Base-by-base conservation (phyloP, 2,888 invertebrate genomes). In the Aricia artaxerxes region DNA sequence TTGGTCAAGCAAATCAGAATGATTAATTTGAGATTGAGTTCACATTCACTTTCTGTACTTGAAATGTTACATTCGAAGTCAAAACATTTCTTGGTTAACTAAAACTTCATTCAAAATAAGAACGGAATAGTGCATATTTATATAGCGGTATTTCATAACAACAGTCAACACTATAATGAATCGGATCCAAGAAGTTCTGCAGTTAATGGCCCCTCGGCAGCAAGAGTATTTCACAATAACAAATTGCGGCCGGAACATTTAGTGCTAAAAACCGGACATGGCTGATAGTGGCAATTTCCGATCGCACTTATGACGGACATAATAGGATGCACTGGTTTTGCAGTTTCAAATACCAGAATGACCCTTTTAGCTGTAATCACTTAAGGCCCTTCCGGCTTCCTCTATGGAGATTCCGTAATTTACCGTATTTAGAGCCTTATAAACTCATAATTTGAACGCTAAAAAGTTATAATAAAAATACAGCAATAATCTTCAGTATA, bases 171-270 rank as follows among this genome's bases (percentile, higher is more conserved):
- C 35, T 73, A 40, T 40, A 78, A 78, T 78, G 57, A 78, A 73
- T 75, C 49, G 64, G 4, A 44, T 61, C 40, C 40, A 31, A 40
- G 60, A 61, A 79, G 35, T 31, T 31, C 73, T 79, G 78, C 78
- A 75, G 44, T 61, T 79, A 79, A 79, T 78, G 73, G 79, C 75
- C 69, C 78, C 79, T 77, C 76, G 9, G 77, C 69, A 61, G 77
- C 75, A 78, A 78, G 75, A 72, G 53, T 85, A 83, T 87, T 84
- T 86, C 85, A 84, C 84, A 86, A 82, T 85, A 87, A 92, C 92
- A 93, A 92, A 94, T 93, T 91, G 90, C 92, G 86, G 90, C 88
- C 93, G 93, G 93, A 94, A 93, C 92, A 91, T 94, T 94, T 93
- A 91, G 89, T 92, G 89, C 93, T 92, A 92, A 94, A 93, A 92